Percentiles rank a stretch among this genome's conserved stretches.
Conservation (phyloP, 2,113 vertebrate genomes). For the Myotis davidii region DNA sequence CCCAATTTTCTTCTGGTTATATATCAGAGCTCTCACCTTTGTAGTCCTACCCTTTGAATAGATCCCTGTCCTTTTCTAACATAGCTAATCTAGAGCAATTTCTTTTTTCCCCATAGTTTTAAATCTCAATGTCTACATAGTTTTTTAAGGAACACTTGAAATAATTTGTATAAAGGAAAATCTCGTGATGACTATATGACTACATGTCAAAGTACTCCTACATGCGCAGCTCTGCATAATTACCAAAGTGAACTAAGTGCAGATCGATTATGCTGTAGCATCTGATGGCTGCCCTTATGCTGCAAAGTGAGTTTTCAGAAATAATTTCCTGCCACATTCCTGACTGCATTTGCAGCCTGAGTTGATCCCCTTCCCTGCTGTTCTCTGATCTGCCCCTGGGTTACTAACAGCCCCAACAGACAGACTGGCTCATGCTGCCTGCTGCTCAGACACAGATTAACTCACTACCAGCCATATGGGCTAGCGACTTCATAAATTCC, state of each 20-base stretch:
- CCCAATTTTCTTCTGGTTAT: background rate
- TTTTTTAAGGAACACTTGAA: background rate
- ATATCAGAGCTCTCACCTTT: background rate
- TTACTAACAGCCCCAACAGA: constrained; percentile 89
- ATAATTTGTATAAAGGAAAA: background rate
- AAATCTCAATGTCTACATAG: background rate
- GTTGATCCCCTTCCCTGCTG: constrained; percentile 90
- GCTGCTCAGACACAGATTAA: constrained; percentile 88
- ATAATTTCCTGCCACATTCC: constrained; percentile 91
- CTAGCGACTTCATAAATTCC: constrained; percentile 87
- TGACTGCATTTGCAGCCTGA: constrained; percentile 87
- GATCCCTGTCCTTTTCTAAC: background rate
- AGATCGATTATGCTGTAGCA: constrained; percentile 59
- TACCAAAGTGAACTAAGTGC: background rate
- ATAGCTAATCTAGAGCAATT: background rate
- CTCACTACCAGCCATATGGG: constrained; percentile 88
- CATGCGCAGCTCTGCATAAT: background rate
- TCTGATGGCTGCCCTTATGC: constrained; percentile 84
- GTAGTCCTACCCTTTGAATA: background rate
- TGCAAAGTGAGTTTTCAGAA: constrained; percentile 84
- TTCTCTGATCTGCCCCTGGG: constrained; percentile 88
- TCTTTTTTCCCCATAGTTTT: background rate
- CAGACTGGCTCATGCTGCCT: constrained; percentile 88
- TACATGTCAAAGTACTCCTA: constrained; percentile 9
- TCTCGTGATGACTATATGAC: background rate